Conservation (phyloP, 2,888 invertebrate species). For the Teleogryllus oceanicus region DNA sequence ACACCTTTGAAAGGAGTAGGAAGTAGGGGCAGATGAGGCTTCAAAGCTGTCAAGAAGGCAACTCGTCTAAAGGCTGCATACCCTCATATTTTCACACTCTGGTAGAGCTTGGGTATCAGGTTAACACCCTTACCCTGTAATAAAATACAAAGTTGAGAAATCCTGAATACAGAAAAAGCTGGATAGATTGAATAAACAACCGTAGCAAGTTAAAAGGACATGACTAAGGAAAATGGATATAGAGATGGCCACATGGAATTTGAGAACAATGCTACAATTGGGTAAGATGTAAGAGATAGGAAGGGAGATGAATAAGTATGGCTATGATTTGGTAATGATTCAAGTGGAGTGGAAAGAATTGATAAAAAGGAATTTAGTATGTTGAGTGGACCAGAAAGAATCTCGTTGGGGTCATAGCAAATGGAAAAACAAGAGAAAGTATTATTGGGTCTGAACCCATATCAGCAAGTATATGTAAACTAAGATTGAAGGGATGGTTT, state of each 20-base stretch:
- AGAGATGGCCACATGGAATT: neutral
- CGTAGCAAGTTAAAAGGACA: neutral
- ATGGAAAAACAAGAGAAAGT: neutral
- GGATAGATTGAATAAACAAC: neutral
- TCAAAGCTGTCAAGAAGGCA: too few species aligned
- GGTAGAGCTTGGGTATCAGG: too few species aligned
- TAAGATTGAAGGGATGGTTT: neutral
- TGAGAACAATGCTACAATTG: neutral
- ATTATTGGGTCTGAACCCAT: neutral
- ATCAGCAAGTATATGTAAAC: neutral
- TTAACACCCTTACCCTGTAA: too few species aligned
- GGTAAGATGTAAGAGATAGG: neutral
- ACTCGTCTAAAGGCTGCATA: too few species aligned
- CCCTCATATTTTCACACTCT: too few species aligned
- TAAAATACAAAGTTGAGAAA: too few species aligned
- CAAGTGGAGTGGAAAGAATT: neutral
- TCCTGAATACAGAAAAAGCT: too few species aligned
- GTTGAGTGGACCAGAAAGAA: neutral
- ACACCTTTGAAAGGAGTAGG: too few species aligned
- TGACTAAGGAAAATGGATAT: neutral
- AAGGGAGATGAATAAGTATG: neutral
- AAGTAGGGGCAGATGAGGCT: too few species aligned
- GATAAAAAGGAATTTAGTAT: conserved; percentile 18
- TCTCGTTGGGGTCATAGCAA: neutral
- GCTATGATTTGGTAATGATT: neutral